Evolutionary conservation across 2,113 vertebrate genomes (phyloP).

Genomic region (Cacatua alba): DNA sequence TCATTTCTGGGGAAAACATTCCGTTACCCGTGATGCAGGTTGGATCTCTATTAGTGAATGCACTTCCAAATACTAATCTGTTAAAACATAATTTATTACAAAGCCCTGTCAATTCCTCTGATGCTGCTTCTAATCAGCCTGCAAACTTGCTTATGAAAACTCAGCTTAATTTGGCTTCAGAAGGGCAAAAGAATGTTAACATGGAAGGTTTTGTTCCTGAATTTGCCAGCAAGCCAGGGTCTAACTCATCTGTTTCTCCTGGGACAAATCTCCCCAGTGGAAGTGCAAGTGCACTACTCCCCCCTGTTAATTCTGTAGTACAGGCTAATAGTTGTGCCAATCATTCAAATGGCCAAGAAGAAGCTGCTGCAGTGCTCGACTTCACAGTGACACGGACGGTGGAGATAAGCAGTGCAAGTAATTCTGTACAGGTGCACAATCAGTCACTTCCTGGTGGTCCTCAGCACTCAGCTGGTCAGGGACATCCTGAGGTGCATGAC

Average conservation of each 20-base stretch:
- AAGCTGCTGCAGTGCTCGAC: conserved; percentile 77
- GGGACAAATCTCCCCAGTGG: background rate
- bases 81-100: conserved; percentile 63
- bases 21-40: conserved; percentile 30
- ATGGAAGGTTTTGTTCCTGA: conserved; percentile 60
- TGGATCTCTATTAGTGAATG: conserved; percentile 16
- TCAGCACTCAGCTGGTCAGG: conserved; percentile 43
- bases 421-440: conserved; percentile 17
- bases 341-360: background rate
- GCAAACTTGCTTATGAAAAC: conserved; percentile 42
- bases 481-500: conserved; percentile 65
- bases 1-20: conserved; percentile 53
- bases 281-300: background rate
- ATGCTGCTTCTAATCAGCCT: conserved; percentile 47
- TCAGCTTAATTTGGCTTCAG: conserved; percentile 77
- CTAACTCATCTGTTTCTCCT: conserved; percentile 29
- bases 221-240: conserved; percentile 53
- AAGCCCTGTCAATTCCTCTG: conserved; percentile 59
- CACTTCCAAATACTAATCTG: conserved; percentile 66
- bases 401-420: conserved; percentile 52
- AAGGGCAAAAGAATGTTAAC: conserved; percentile 64
- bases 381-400: conserved; percentile 81
- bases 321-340: background rate
- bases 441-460: conserved; percentile 46
- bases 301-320: background rate